A percentile compares a stretch with the other conserved stretches of the same genome.
Conservation (phyloP, 2,113 vertebrate genomes). For the Pogonocichla stellata region DNA sequence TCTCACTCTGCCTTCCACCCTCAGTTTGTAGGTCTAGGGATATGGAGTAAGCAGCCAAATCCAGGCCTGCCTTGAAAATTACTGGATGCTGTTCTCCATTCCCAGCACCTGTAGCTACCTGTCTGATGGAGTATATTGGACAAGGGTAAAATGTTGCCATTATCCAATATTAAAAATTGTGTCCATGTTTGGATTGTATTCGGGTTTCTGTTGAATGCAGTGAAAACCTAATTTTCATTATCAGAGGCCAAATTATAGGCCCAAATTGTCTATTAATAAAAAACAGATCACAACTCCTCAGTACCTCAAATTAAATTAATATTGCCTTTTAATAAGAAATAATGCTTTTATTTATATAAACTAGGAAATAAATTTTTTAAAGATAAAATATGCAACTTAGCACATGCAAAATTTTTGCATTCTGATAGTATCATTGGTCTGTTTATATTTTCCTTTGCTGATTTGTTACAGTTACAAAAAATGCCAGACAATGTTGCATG, state of each 20-base stretch:
- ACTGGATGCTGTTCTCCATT: background rate
- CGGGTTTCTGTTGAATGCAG: background rate
- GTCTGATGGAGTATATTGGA: background rate
- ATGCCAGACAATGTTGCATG: background rate
- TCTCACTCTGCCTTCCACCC: background rate
- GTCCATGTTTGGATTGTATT: background rate
- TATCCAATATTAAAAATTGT: background rate
- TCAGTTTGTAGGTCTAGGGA: background rate
- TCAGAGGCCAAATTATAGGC: background rate
- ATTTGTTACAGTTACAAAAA: background rate
- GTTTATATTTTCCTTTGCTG: background rate
- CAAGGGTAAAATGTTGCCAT: background rate
- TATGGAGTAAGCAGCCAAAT: background rate
- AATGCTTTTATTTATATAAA: background rate
- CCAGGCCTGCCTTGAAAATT: background rate
- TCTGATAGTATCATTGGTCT: background rate
- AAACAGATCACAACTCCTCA: rapidly evolving
- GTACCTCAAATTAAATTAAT: background rate
- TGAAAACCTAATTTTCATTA: background rate
- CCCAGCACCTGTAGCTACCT: background rate
- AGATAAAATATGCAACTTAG: background rate
- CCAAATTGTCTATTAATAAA: background rate
- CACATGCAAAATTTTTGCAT: background rate
- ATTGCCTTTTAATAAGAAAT: background rate
- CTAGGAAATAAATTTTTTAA: background rate